Evolutionary conservation across 2,797 vertebrate species (phyloP).

Genomic region (Columba guinea): DNA sequence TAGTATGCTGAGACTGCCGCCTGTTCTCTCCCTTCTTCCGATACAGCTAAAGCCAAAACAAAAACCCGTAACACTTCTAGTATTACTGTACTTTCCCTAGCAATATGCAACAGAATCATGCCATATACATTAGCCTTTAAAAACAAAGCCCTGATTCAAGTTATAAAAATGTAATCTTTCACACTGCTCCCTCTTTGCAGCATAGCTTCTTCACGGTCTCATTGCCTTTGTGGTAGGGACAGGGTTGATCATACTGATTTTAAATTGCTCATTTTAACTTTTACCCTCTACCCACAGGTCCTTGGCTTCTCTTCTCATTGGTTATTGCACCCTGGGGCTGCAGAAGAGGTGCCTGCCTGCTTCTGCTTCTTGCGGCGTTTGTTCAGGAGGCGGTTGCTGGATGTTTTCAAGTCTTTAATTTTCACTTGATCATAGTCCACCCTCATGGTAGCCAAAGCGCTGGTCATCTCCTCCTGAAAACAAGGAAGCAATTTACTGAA

Average conservation of each 20-base stretch:
- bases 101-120: not conserved
- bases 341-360: conserved; percentile 81
- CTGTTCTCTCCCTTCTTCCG: not conserved
- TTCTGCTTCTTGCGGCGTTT: conserved; percentile 98
- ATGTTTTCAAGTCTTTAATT: conserved; percentile 96
- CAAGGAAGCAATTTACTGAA: not conserved
- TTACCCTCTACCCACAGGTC: conserved; percentile 15
- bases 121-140: not conserved
- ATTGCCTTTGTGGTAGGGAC: not conserved
- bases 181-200: not conserved
- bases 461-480: conserved; percentile 96
- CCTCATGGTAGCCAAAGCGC: conserved; percentile 95
- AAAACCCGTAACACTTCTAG: not conserved
- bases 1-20: not conserved
- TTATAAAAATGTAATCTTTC: not conserved
- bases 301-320: conserved; percentile 70
- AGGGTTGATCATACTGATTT: not conserved
- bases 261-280: not conserved
- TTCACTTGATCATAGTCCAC: conserved; percentile 99
- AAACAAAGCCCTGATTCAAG: conserved; percentile 32
- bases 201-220: not conserved
- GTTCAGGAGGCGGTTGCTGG: conserved; percentile 95
- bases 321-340: conserved; percentile 88
- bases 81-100: not conserved
- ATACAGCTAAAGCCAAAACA: not conserved